A percentile compares a stretch with the other conserved stretches of the same genome.
Evolutionary conservation across 2,797 vertebrate species (phyloP).

Genomic region (Enteromius thamalakanensis): DNA sequence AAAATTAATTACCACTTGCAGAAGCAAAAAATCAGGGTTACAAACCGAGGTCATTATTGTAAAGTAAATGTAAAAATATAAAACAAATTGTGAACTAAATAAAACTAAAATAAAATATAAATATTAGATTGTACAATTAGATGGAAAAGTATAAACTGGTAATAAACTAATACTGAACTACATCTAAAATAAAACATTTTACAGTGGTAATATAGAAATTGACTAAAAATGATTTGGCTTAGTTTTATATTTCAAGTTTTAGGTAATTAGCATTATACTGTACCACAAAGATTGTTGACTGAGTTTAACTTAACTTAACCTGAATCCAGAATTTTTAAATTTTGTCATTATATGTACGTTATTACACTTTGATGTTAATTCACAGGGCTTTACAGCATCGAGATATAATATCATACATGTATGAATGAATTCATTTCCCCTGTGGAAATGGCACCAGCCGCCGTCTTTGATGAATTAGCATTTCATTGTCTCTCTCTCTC

Average conservation of each 20-base stretch:
- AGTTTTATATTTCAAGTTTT: not conserved
- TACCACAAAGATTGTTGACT: not conserved
- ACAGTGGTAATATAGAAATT: not conserved
- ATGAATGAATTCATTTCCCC: constrained; percentile 46
- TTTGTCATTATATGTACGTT: not conserved
- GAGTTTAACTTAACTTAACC: not conserved
- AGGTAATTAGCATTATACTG: not conserved
- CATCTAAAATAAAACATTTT: not conserved
- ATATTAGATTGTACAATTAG: not conserved
- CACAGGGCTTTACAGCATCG: not conserved
- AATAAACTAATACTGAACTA: not conserved
- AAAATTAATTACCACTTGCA: not conserved
- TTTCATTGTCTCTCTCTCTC: constrained; percentile 19
- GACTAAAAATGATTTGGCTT: not conserved
- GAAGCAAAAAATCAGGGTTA: not conserved
- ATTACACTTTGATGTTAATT: constrained; percentile 45
- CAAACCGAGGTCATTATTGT: not conserved
- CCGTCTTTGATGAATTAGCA: constrained; percentile 52
- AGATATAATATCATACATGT: constrained; percentile 50
- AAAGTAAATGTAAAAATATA: not conserved
- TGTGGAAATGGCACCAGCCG: constrained; percentile 43
- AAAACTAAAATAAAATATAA: not conserved
- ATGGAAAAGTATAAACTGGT: not conserved
- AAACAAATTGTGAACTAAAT: not conserved
- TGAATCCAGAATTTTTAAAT: constrained; percentile 41